Base-by-base conservation (phyloP, 1,140 invertebrate genomes). In the Eubasilissa regina region DNA sequence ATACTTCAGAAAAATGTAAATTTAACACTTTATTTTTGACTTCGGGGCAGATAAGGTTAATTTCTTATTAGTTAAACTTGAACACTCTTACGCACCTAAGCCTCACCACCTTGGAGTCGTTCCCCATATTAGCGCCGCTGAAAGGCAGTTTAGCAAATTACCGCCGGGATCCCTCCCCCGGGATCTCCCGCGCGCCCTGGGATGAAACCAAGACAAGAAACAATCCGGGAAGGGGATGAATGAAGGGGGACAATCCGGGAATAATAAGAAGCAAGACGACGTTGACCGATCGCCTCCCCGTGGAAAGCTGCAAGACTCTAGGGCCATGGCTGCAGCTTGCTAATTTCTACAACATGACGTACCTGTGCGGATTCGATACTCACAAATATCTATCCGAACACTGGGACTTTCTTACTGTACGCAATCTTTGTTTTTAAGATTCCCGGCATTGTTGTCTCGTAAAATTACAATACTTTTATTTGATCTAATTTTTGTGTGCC, bases 111-210 rank as follows among this genome's bases (percentile, higher is more conserved):
- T 56, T 25, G 0, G n/a, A 68, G 64, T 45, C 12, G 44, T 19
- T 19, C 64, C 44, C 64, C 64, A 68, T 43, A n/a, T 68, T 68
- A 68, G 64, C 64, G 80, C 21, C 43, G 45, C 76, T 78, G 77
- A 78, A 78, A 76, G 77, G 73, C 74, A 75, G 80, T 81, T 81
- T 79, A 79, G 80, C 80, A 81, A 81, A 81, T 81, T 81, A 81
- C 77, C 80, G 12, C 60, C 6, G 25, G 35, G 25, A 60, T 19
- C 25, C 47, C 19, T 45, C 44, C 64, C 35, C 9, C 17, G 58
- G 58, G 48, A 47, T 62, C 35, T 3, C 44, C 35, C 64, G 44
- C 64, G 45, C 44, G 35, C 64, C 44, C 35, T 43, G 44, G n/a
- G 44, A 68, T 19, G 15, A 56, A n/a, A 56, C 53, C 15, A 8